Evolutionary conservation across 2,113 vertebrate species (phyloP).

Genomic region (Notarius lentiginosus): DNA sequence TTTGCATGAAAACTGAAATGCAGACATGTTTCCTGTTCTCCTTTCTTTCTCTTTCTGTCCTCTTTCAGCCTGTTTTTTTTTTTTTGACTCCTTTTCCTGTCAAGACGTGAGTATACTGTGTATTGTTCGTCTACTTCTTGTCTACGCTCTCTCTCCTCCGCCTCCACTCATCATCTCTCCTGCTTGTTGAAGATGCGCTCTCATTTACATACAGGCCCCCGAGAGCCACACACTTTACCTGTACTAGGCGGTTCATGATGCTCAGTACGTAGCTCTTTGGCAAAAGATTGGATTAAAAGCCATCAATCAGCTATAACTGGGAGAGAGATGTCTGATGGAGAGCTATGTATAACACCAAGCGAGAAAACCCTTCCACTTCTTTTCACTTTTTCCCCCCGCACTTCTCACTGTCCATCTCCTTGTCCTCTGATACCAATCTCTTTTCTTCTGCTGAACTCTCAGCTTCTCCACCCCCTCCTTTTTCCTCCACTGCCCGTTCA

Average conservation of each 20-base stretch:
- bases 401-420: slow-evolving; percentile 8
- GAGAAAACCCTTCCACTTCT: not conserved
- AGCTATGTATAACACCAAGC: slow-evolving; percentile 23
- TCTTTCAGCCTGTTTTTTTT: not conserved
- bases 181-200: slow-evolving; percentile 66
- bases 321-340: slow-evolving; percentile 4
- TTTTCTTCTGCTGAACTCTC: not conserved
- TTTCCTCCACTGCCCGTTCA: not conserved
- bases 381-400: not conserved
- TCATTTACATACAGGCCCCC: slow-evolving; percentile 69
- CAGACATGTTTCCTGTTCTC: slow-evolving; percentile 3
- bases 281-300: slow-evolving; percentile 66
- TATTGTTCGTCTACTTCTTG: slow-evolving; percentile 51
- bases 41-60: not conserved
- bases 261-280: slow-evolving; percentile 57
- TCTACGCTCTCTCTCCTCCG: slow-evolving; percentile 40
- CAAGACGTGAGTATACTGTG: slow-evolving; percentile 20
- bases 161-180: slow-evolving; percentile 63
- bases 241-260: slow-evolving; percentile 66
- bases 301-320: slow-evolving; percentile 63
- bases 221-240: slow-evolving; percentile 50
- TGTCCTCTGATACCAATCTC: not conserved
- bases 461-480: not conserved
- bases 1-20: not conserved
- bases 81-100: slow-evolving; percentile 29